phyloP scores from a whole-genome alignment of 2,797 vertebrate species.

The Merluccius polli region DNA sequence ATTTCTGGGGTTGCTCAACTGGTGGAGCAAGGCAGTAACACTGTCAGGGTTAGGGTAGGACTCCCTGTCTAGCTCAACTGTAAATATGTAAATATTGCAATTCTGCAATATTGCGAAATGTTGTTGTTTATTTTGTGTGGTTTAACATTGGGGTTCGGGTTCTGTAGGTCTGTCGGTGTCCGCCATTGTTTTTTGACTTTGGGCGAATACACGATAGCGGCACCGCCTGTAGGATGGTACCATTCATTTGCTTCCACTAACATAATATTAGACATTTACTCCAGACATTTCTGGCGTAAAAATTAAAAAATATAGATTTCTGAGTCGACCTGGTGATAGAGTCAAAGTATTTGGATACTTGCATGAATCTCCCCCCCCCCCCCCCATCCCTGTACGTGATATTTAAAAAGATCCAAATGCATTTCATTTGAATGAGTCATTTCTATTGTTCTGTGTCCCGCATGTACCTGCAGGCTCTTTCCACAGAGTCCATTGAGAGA shows the following conservation, averaged over 20 bases:
- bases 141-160: too few species aligned
- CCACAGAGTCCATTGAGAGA: constrained; percentile 92
- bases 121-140: not conserved
- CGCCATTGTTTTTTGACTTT: not conserved
- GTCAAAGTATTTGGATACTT: too few species aligned
- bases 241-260: not conserved
- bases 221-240: too few species aligned
- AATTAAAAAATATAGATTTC: too few species aligned
- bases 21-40: too few species aligned
- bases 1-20: too few species aligned
- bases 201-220: too few species aligned
- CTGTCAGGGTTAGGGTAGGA: not conserved
- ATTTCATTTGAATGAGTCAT: not conserved
- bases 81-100: not conserved
- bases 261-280: not conserved
- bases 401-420: not conserved
- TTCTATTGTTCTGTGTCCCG: not conserved
- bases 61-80: not conserved
- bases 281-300: too few species aligned
- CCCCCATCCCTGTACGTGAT: not conserved
- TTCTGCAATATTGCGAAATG: not conserved
- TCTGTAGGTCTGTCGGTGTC: not conserved
- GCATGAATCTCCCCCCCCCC: too few species aligned
- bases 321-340: too few species aligned
- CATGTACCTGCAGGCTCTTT: constrained; percentile 78